Evolutionary conservation across 1,140 invertebrate species (phyloP).

Genomic region (Eubasilissa regina): DNA sequence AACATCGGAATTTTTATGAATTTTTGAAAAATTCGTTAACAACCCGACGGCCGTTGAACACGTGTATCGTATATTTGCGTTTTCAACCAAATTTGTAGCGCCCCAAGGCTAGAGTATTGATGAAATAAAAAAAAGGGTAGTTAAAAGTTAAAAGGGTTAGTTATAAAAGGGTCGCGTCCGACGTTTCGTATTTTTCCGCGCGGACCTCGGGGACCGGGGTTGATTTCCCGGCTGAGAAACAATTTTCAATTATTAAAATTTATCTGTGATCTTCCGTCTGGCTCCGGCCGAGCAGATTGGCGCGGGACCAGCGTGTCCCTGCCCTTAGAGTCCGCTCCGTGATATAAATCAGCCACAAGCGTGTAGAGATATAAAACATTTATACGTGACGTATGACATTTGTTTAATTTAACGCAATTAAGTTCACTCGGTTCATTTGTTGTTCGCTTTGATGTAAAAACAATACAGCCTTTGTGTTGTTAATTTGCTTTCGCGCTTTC

Average conservation of each 20-base stretch:
- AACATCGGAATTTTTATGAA: too few relatives aligned
- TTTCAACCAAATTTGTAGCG: too few relatives aligned
- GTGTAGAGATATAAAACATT: neutral
- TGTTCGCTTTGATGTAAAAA: too few relatives aligned
- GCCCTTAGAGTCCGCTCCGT: neutral
- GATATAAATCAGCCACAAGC: neutral
- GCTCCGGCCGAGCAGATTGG: slow-evolving; percentile 22
- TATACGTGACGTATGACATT: neutral
- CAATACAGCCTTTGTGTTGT: too few relatives aligned
- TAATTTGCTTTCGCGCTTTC: too few relatives aligned
- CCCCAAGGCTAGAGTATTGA: neutral
- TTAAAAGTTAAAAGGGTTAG: slow-evolving; percentile 14
- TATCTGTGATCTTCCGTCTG: slow-evolving; percentile 38
- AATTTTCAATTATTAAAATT: slow-evolving; percentile 49
- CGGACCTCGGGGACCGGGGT: slow-evolving; percentile 4
- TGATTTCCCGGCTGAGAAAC: slow-evolving; percentile 40
- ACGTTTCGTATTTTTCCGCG: slow-evolving; percentile 18
- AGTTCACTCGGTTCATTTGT: neutral
- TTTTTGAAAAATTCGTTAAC: too few relatives aligned
- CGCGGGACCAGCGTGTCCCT: slow-evolving; percentile 5
- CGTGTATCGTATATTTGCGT: too few relatives aligned
- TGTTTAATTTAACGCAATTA: slow-evolving; percentile 9
- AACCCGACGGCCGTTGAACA: too few relatives aligned
- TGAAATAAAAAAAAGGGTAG: slow-evolving; percentile 36
- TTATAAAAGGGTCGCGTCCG: slow-evolving; percentile 24